phyloP scores from a whole-genome alignment of 1,140 invertebrate species.

The Zaprionus gabonicus region DNA sequence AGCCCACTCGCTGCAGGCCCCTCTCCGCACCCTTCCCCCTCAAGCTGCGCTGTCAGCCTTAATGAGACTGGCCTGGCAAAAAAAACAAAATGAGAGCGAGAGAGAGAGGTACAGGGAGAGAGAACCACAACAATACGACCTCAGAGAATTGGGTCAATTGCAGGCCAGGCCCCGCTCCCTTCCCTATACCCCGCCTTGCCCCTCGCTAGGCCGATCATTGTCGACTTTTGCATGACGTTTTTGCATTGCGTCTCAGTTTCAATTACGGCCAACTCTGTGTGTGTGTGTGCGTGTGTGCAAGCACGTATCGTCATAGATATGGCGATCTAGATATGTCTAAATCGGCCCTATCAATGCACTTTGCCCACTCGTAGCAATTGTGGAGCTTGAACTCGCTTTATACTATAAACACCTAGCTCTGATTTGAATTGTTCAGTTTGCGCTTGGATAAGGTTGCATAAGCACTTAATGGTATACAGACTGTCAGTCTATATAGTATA shows the following conservation, averaged over 20 bases:
- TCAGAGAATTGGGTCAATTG: slow-evolving; percentile 70
- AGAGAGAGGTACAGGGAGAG: not conserved
- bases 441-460: not conserved
- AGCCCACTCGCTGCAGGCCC: slow-evolving; percentile 19
- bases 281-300: not conserved
- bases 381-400: slow-evolving; percentile 17
- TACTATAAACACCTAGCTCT: slow-evolving; percentile 6
- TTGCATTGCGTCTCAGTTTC: slow-evolving; percentile 43
- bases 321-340: slow-evolving; percentile 9
- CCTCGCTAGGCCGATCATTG: not conserved
- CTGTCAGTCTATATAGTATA: not conserved
- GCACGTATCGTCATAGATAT: not conserved
- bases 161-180: slow-evolving; percentile 30
- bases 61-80: slow-evolving; percentile 8
- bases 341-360: slow-evolving; percentile 41
- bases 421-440: slow-evolving; percentile 1
- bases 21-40: not conserved
- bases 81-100: slow-evolving; percentile 10
- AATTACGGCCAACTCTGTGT: slow-evolving; percentile 34
- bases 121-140: slow-evolving; percentile 34
- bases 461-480: not conserved
- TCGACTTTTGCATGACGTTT: slow-evolving; percentile 32
- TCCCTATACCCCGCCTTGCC: not conserved
- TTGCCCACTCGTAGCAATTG: slow-evolving; percentile 20
- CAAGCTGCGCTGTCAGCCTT: slow-evolving; percentile 6